Evolutionary conservation across 2,113 vertebrate genomes (phyloP).

Genomic region (Brachypodius melanocephalos): DNA sequence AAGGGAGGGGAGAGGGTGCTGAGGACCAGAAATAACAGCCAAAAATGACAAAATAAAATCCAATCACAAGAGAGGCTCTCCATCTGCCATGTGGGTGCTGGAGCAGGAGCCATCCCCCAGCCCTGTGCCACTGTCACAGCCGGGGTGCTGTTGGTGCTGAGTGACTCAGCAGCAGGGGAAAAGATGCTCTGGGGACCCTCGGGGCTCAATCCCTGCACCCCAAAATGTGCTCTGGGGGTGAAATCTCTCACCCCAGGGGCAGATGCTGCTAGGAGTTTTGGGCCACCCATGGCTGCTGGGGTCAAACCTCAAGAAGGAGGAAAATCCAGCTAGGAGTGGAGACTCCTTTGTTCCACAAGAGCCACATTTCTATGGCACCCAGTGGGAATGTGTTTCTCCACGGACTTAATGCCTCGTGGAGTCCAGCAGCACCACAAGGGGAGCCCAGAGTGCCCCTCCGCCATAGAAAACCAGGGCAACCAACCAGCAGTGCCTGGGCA

Average conservation of each 20-base stretch:
- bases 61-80: constrained; percentile 43
- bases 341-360: neutral
- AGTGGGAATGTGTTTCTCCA: constrained; percentile 39
- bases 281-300: accelerated
- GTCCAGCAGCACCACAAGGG: accelerated
- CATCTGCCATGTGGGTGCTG: constrained; percentile 57
- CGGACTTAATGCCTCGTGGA: neutral
- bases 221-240: accelerated
- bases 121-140: neutral
- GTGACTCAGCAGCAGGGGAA: neutral
- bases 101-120: neutral
- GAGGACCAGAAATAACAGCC: constrained; percentile 33
- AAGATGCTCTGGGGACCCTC: neutral
- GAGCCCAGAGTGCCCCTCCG: accelerated
- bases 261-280: neutral
- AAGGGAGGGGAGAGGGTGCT: neutral
- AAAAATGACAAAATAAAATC: neutral
- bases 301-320: constrained; percentile 13
- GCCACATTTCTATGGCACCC: constrained; percentile 72
- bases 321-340: constrained; percentile 53
- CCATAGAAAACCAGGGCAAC: accelerated
- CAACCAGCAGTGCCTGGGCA: accelerated
- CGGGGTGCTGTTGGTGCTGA: neutral
- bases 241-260: accelerated
- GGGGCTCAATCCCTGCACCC: accelerated